These are phyloP conservation scores for Holacanthella duospinosa DNA, from an alignment of 2,888 invertebrate species.

Conservation along the genomic window DNA sequence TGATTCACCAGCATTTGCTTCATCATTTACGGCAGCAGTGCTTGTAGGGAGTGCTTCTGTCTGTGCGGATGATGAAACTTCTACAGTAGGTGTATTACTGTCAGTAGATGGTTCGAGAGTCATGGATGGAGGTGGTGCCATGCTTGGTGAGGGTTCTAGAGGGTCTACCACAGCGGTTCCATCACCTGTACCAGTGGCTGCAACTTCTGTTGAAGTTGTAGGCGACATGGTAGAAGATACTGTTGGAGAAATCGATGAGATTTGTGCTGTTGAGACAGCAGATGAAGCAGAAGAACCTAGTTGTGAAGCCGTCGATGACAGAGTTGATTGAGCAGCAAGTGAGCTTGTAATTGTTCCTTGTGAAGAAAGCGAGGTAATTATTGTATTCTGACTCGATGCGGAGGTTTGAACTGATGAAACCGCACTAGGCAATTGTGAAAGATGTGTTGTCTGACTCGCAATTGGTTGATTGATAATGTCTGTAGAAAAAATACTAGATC, in stretches of 20 bases:
- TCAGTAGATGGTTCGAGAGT: slow-evolving; percentile 9
- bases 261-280: neutral
- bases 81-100: neutral
- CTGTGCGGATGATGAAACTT: neutral
- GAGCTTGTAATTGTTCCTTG: slow-evolving; percentile 7
- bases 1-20: slow-evolving; percentile 3
- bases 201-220: neutral
- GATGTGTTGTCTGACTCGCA: neutral
- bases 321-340: neutral
- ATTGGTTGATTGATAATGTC: slow-evolving; percentile 8
- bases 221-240: neutral
- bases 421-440: neutral
- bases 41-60: slow-evolving; percentile 11
- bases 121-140: neutral
- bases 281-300: neutral
- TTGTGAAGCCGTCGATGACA: neutral
- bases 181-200: neutral
- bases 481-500: neutral
- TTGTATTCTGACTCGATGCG: slow-evolving; percentile 4
- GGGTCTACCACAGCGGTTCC: neutral
- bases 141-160: slow-evolving; percentile 13
- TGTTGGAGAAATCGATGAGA: neutral
- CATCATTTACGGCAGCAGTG: slow-evolving; percentile 13
- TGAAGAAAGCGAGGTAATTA: neutral
- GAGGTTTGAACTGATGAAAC: neutral